Percentiles rank a stretch among this genome's conserved stretches.
Conservation (phyloP, 1,140 invertebrate species). For the Brachionus rubens region DNA sequence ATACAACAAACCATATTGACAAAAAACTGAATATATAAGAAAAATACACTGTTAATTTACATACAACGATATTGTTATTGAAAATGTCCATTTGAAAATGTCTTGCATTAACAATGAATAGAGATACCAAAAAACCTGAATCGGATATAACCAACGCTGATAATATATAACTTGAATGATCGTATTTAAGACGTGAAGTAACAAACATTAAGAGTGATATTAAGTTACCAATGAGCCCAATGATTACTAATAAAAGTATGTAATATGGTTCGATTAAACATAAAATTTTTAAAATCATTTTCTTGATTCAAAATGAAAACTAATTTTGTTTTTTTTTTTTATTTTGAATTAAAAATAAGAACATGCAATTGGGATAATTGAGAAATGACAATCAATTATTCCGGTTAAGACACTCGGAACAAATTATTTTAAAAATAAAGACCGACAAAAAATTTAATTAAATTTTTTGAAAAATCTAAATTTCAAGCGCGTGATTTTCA, state of each 20-base stretch:
- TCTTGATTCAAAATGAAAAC: too few relatives aligned
- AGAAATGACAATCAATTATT: too few relatives aligned
- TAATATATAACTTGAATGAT: constrained; percentile 64
- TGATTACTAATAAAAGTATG: not conserved
- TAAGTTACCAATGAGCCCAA: constrained; percentile 15
- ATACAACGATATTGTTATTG: constrained; percentile 48
- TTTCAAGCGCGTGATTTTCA: too few relatives aligned
- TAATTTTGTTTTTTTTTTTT: too few relatives aligned
- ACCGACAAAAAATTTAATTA: too few relatives aligned
- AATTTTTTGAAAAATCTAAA: too few relatives aligned
- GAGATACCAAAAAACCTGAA: constrained; percentile 61
- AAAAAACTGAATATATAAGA: constrained; percentile 56
- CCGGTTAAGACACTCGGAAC: too few relatives aligned
- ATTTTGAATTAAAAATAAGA: too few relatives aligned
- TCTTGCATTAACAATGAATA: constrained; percentile 64
- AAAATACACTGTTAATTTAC: constrained; percentile 55
- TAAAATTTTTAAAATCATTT: too few relatives aligned
- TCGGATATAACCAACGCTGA: constrained; percentile 63
- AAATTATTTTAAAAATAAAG: too few relatives aligned
- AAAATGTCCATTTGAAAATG: constrained; percentile 58
- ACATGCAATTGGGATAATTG: too few relatives aligned
- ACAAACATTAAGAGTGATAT: constrained; percentile 21
- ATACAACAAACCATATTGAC: constrained; percentile 58
- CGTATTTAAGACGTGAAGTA: constrained; percentile 53
- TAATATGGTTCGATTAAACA: constrained; percentile 20